These are phyloP conservation scores for Coccyzus lansbergi DNA, from an alignment of 2,797 vertebrate species.

Conservation along the genomic window DNA sequence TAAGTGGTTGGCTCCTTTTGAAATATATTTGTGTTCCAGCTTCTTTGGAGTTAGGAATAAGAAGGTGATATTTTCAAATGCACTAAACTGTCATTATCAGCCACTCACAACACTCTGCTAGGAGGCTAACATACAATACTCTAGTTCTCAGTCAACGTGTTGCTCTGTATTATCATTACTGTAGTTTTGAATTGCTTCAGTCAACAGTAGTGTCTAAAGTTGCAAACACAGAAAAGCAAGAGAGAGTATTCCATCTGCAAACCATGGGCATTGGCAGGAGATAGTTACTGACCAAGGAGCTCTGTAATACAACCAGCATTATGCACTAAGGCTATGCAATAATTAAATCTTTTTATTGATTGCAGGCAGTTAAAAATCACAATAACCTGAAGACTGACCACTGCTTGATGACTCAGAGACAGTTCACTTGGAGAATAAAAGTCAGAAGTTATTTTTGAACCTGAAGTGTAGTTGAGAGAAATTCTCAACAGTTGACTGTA, in stretches of 20 bases:
- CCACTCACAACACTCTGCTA: slow-evolving; percentile 23
- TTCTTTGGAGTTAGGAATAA: slow-evolving; percentile 47
- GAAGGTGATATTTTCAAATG: slow-evolving; percentile 23
- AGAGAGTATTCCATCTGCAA: slow-evolving; percentile 23
- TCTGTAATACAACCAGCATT: not conserved
- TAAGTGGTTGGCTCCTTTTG: slow-evolving; percentile 27
- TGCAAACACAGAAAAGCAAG: slow-evolving; percentile 1
- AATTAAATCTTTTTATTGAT: slow-evolving; percentile 11
- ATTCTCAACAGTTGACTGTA: not conserved
- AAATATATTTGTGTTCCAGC: slow-evolving; percentile 17
- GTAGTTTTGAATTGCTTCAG: slow-evolving; percentile 37
- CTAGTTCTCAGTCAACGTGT: slow-evolving; percentile 18
- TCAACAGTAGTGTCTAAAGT: slow-evolving; percentile 32
- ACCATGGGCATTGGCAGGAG: not conserved
- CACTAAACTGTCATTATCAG: slow-evolving; percentile 24
- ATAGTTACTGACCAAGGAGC: not conserved
- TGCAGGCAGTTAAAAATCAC: not conserved
- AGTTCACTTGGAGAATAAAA: not conserved
- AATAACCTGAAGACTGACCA: not conserved
- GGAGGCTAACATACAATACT: slow-evolving; percentile 31
- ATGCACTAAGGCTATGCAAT: not conserved
- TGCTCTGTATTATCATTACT: not conserved
- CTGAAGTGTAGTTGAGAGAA: not conserved
- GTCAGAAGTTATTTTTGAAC: not conserved
- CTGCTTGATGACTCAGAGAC: not conserved